A percentile compares a stretch with the other conserved stretches of the same genome.
phyloP scores from a whole-genome alignment of 2,797 vertebrate species.

The Parauchenoglanis ngamensis region DNA sequence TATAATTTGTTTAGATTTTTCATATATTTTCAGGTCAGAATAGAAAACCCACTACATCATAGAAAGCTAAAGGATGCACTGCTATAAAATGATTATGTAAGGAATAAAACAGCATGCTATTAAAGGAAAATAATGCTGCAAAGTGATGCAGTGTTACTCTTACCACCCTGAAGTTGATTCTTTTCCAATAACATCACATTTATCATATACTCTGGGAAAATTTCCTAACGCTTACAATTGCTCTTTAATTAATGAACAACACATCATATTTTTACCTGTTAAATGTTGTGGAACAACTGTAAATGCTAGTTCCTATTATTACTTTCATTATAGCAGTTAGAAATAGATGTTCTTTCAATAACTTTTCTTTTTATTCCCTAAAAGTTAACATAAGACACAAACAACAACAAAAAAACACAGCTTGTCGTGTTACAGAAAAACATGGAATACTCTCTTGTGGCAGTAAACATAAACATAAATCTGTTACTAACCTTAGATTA shows the following conservation, averaged over 20 bases:
- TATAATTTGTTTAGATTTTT: not conserved
- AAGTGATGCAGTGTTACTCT: not conserved
- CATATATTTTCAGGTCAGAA: not conserved
- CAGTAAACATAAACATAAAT: not conserved
- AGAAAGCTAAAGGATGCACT: not conserved
- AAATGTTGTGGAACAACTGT: not conserved
- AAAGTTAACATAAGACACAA: not conserved
- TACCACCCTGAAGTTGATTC: not conserved
- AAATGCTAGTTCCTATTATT: not conserved
- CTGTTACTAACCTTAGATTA: not conserved
- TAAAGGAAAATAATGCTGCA: not conserved
- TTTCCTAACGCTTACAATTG: not conserved
- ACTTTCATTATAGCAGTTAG: not conserved
- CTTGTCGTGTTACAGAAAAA: not conserved
- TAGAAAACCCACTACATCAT: not conserved
- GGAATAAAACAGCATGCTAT: not conserved
- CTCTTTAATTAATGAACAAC: not conserved
- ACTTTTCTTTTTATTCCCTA: not conserved
- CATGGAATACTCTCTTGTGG: not conserved
- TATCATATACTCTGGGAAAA: not conserved
- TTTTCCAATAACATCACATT: not conserved
- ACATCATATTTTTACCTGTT: not conserved
- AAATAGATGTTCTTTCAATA: not conserved
- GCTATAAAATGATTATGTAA: not conserved
- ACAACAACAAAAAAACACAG: not conserved